phyloP scores from a whole-genome alignment of 2,888 invertebrate species.

The Rhorus exstirpatorius region DNA sequence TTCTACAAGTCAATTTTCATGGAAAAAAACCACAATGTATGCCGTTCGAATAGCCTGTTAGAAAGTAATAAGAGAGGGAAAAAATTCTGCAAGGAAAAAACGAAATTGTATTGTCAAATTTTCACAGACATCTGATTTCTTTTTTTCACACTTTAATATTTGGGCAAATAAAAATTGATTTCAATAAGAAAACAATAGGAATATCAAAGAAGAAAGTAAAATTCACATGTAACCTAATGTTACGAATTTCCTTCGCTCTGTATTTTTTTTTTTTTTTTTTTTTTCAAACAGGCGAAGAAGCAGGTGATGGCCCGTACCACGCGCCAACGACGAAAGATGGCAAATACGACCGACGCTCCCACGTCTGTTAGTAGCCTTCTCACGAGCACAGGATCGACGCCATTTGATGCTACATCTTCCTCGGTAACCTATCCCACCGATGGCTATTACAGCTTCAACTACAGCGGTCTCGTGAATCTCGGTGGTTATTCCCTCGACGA shows the following conservation, averaged over 20 bases:
- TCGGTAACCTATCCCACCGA: conserved; percentile 80
- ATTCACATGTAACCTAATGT: too few species aligned
- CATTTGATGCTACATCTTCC: conserved; percentile 83
- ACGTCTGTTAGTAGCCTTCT: conserved; percentile 82
- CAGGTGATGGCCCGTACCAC: conserved; percentile 88
- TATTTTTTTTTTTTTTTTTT: conserved; percentile 19
- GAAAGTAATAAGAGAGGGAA: too few species aligned
- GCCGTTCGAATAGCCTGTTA: too few species aligned
- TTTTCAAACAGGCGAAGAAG: conserved; percentile 87
- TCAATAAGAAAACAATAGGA: too few species aligned
- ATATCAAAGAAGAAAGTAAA: too few species aligned
- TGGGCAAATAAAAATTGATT: too few species aligned
- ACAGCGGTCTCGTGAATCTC: conserved; percentile 80
- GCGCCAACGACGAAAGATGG: conserved; percentile 89
- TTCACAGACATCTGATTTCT: too few species aligned
- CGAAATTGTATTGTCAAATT: too few species aligned
- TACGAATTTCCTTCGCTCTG: too few species aligned
- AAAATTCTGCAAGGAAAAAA: too few species aligned
- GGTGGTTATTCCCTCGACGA: conserved; percentile 82
- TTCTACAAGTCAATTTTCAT: not conserved
- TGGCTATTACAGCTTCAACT: conserved; percentile 81
- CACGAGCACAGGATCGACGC: conserved; percentile 86
- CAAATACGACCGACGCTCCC: conserved; percentile 86
- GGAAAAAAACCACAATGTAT: conserved; percentile 3
- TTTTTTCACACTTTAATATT: too few species aligned